Evolutionary conservation across 2,797 vertebrate species (phyloP), one percentile per base, ranked within the genome.

Genomic region (Coccyzus lansbergi): DNA sequence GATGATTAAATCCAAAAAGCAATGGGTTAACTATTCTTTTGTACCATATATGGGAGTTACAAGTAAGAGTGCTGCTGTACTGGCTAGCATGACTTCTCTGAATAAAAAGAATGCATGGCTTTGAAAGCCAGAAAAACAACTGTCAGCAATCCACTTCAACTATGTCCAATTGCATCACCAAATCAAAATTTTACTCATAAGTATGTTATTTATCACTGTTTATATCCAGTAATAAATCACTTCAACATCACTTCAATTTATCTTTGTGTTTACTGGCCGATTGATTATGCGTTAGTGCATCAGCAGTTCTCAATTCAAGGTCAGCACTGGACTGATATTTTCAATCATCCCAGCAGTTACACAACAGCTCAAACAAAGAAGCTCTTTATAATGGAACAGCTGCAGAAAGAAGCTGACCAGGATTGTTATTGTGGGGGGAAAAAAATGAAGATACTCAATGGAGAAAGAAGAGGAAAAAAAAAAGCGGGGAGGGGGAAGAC

Each of bases 381-480:
- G 46, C 86, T 51, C 24, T 94, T 90, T 36, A 79, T 69, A 94
- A 76, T 46, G 42, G 55, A 94, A 88, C 90, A 95, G 93, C 93
- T 94, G 92, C 92, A 95, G 79, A 88, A 92, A 82, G 79, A 70
- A 80, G 70, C 83, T 95, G 92, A 91, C n/a, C 84, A 92, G 81
- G 42, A 82, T 76, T 80, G 86, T 82, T 92, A 77, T 64, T 79
- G 88, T 28, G 28, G n/a, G 12, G 48, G 42, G 2, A 46, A 67
- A 92, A 90, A 86, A 88, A 8, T 82, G n/a, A 91, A 91, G 93
- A 78, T 34, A 86, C 82, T 56, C 59, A 69, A 76, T 44, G 70
- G 77, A 94, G 22, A 91, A 83, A 74, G 55, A 83, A 75, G 10
- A 58, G 34, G 74, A 83, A 25, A 21, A 46, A 21, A 8, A 42